Evolutionary conservation across 2,113 vertebrate species (phyloP), one percentile per base, ranked within the genome.

Genomic region (Anarrhichthys ocellatus): DNA sequence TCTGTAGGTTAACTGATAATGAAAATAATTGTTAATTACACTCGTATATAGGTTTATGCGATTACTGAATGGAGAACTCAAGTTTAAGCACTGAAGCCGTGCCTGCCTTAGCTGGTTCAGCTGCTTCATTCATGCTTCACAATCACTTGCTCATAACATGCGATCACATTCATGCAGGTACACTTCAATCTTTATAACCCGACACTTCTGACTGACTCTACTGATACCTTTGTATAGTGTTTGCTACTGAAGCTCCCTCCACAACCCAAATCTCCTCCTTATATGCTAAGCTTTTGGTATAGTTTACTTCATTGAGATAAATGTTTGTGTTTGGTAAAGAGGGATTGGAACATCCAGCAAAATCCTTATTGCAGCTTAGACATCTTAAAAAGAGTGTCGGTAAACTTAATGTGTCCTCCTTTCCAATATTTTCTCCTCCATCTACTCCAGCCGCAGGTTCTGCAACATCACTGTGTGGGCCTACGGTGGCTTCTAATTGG

Each of bases 401-500:
- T 10, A 56, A 65, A 74, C 22, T n/a, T 27, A 32, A 63, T 56
- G 27, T 56, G 4, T 59, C 64, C 74, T 46, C 59, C 10, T 46
- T 46, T 48, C 3, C 8, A 27, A n/a, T 14, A 10, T 70, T 68
- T 73, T 59, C 17, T 71, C 56, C 27, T 67, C n/a, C 14, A 48
- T 48, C 72, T 9, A 0, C 24, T 34, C 27, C 38, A 48, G 50
- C 36, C 9, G 29, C 63, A 56, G 66, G 73, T 78, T 78, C 38
- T 75, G 73, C 29, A 63, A 18, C 63, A 65, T 66, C 6, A 20
- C 52, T 54, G 59, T 82, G 65, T 18, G 38, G 1, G 78, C 48
- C 79, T 44, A 54, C 58, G 13, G 76, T 46, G 71, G 50, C 76
- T 50, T 76, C 59, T 90, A 90, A 94, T 92, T 94, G 89, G 85